Conservation (phyloP, 2,888 invertebrate species). For the Boloria euphrosyne region DNA sequence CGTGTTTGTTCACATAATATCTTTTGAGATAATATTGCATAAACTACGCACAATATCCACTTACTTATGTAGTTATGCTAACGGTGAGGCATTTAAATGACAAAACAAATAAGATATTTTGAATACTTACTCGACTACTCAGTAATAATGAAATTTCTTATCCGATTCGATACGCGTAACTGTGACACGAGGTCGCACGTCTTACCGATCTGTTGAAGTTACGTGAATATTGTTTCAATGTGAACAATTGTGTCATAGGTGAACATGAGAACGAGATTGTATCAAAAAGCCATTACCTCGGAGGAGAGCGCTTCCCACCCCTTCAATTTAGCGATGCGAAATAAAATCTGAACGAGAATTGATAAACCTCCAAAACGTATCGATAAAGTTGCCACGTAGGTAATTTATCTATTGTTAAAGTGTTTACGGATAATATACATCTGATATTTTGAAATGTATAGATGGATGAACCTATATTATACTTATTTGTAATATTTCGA, state of each 20-base stretch:
- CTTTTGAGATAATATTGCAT: constrained; percentile 75
- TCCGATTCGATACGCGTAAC: constrained; percentile 57
- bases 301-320: constrained; percentile 55
- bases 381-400: constrained; percentile 57
- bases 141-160: constrained; percentile 50
- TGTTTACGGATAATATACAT: constrained; percentile 61
- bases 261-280: constrained; percentile 59
- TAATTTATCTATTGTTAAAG: constrained; percentile 54
- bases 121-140: constrained; percentile 36
- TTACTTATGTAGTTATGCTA: constrained; percentile 57
- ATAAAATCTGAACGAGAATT: constrained; percentile 75
- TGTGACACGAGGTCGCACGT: constrained; percentile 59
- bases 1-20: constrained; percentile 68
- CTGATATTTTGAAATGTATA: not conserved
- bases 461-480: too few species aligned
- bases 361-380: constrained; percentile 57
- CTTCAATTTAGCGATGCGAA: constrained; percentile 58
- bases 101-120: constrained; percentile 46
- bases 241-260: constrained; percentile 65
- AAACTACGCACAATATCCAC: constrained; percentile 57
- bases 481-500: too few species aligned
- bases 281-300: constrained; percentile 69
- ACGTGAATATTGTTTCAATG: constrained; percentile 74
- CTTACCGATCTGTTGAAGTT: constrained; percentile 60
- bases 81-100: constrained; percentile 52